Base-by-base conservation (phyloP, 1,140 invertebrate genomes). In the Macrotrachela quadricornifera region DNA sequence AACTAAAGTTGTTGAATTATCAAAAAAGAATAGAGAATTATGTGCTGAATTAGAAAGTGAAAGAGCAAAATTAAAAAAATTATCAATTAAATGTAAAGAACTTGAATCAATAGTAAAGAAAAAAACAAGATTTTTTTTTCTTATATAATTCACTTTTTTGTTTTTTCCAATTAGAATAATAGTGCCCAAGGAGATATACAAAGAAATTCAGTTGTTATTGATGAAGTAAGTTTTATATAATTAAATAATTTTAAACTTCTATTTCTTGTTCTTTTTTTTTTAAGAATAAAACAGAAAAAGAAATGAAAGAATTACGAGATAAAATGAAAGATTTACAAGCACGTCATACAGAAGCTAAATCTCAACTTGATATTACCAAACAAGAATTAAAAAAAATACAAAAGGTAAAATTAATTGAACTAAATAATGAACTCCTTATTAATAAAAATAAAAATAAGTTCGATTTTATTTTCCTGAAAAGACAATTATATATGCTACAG, bases 1-100 rank as follows among this genome's bases (percentile, higher is more conserved):
- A 10, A 61, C 62, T 14, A 70, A 69, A 53, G 69, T 70, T 48
- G 64, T 70, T 4, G 68, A 70, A 53, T 57, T 70, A 12, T 68
- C 66, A 10, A 70, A 69, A 51, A 68, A 67, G 58, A 56, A 68
- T 12, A 55, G 68, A 16, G 65, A 70, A 50, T 56, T 68, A 56
- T 68, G 60, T 15, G 58, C 67, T 30, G 64, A 68, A 49, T 51
- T 67, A 37, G 67, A 70, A 57, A 58, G 59, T 15, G 67, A 70
- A 54, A 64, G 59, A 52, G 68, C 64, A 12, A 66, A 64, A 57
- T 46, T 56, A 38, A 65, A 62, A 57, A 63, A 69, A 45, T 55
- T 64, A n/a, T 55, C 56, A 18, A 66, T 60, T 51, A 69, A 64
- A 58, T 67, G 62, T 56, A 57, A 62, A 40, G 64, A 69, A 17